Percentiles rank a stretch among this genome's conserved stretches.
Conservation (phyloP, 2,113 vertebrate species). For the Atractosteus spatula region DNA sequence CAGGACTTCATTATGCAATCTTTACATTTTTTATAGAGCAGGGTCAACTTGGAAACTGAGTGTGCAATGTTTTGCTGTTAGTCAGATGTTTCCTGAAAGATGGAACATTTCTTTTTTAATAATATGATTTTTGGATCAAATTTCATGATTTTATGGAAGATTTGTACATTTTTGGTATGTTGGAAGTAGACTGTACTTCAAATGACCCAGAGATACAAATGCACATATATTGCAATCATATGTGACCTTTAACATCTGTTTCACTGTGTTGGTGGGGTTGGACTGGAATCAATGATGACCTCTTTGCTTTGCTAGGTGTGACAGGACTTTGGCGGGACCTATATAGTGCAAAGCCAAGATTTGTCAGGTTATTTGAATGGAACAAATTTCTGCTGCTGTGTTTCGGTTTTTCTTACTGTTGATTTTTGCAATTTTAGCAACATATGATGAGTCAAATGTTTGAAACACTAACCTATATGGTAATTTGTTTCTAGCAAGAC, state of each 20-base stretch:
- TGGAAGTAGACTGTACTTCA: slow-evolving; percentile 5
- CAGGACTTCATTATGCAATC: too few relatives aligned
- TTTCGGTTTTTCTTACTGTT: background rate
- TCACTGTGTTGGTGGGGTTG: background rate
- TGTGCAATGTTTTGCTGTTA: too few relatives aligned
- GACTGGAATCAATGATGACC: background rate
- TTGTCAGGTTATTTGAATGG: slow-evolving; percentile 5
- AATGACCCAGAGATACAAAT: background rate
- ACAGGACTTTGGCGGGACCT: background rate
- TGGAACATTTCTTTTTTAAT: too few relatives aligned
- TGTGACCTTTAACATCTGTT: slow-evolving; percentile 3
- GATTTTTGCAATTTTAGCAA: background rate
- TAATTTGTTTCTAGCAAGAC: too few relatives aligned
- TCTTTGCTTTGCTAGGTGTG: background rate
- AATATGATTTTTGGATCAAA: background rate
- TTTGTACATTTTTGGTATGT: background rate
- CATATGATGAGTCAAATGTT: too few relatives aligned
- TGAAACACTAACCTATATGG: too few relatives aligned
- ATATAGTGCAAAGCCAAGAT: background rate
- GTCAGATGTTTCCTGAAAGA: too few relatives aligned
- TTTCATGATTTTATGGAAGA: background rate
- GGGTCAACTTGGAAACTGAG: too few relatives aligned
- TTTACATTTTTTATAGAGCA: too few relatives aligned
- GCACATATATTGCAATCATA: background rate
- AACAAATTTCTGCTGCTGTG: slow-evolving; percentile 3